These are phyloP conservation scores for Cryptotis parvus DNA, from an alignment of 2,113 vertebrate species.

Conservation along the genomic window DNA sequence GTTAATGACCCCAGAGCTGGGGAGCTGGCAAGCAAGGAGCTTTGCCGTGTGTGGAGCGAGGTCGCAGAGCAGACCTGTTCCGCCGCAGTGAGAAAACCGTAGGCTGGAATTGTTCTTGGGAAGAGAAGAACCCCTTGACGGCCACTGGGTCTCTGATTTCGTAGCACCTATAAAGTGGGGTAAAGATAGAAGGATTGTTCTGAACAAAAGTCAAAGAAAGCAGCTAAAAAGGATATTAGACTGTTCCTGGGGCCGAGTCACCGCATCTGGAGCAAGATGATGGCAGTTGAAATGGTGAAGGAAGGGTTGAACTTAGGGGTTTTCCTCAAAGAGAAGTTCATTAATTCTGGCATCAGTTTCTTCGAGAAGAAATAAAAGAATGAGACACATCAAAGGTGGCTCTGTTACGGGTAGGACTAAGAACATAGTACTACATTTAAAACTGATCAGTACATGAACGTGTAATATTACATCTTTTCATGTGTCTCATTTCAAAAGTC, in stretches of 20 bases:
- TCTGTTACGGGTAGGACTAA: not conserved
- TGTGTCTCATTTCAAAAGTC: not conserved
- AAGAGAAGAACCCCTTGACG: not conserved
- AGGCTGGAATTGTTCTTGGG: not conserved
- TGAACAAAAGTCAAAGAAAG: not conserved
- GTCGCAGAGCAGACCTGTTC: not conserved
- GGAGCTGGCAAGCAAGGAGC: not conserved
- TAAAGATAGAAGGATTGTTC: not conserved
- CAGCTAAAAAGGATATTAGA: not conserved
- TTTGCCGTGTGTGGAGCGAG: not conserved
- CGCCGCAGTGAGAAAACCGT: not conserved
- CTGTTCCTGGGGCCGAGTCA: not conserved
- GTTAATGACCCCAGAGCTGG: not conserved
- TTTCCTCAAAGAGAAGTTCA: not conserved
- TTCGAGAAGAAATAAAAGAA: not conserved
- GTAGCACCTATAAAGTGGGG: not conserved
- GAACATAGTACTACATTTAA: not conserved
- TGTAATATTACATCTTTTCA: not conserved
- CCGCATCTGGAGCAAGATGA: not conserved
- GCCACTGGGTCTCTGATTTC: not conserved
- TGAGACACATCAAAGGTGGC: not conserved
- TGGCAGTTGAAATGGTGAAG: not conserved
- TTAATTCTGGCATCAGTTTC: not conserved
- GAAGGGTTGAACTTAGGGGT: not conserved
- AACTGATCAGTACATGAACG: constrained; percentile 16